Conservation (phyloP, 2,797 vertebrate species). For the Choloepus didactylus region DNA sequence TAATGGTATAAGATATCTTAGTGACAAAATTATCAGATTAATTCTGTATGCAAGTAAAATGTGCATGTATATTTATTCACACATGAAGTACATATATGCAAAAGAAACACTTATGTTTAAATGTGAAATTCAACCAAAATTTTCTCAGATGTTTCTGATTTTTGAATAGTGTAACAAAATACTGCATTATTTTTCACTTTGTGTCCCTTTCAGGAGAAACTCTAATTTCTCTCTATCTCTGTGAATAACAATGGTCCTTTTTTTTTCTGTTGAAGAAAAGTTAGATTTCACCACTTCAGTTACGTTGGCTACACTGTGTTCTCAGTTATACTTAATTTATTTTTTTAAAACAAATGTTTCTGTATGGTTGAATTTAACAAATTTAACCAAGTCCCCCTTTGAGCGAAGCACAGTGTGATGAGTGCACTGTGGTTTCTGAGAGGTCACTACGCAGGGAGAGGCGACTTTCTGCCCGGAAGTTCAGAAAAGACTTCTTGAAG, state of each 20-base stretch:
- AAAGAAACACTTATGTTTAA: slow-evolving; percentile 3
- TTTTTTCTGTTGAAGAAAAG: not conserved
- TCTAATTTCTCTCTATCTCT: not conserved
- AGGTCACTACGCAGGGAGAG: not conserved
- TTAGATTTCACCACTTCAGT: slow-evolving; percentile 53
- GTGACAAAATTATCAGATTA: slow-evolving; percentile 63
- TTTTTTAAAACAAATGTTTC: not conserved
- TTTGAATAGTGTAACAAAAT: not conserved
- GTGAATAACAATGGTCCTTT: not conserved
- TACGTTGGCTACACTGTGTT: not conserved
- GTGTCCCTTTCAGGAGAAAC: slow-evolving; percentile 10
- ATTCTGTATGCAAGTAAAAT: slow-evolving; percentile 38
- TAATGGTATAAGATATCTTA: slow-evolving; percentile 40
- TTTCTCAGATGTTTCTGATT: slow-evolving; percentile 40
- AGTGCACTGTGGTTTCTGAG: not conserved
- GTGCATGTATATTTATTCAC: not conserved
- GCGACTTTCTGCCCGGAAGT: not conserved
- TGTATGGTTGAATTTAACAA: not conserved
- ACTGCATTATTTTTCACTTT: not conserved
- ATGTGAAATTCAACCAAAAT: slow-evolving; percentile 20
- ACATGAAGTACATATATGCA: not conserved
- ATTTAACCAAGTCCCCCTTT: not conserved
- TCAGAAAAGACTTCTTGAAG: not conserved
- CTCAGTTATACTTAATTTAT: not conserved
- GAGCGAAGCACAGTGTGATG: not conserved